Evolutionary conservation across 2,888 invertebrate genomes (phyloP).

Genomic region (Scotopteryx bipunctaria): DNA sequence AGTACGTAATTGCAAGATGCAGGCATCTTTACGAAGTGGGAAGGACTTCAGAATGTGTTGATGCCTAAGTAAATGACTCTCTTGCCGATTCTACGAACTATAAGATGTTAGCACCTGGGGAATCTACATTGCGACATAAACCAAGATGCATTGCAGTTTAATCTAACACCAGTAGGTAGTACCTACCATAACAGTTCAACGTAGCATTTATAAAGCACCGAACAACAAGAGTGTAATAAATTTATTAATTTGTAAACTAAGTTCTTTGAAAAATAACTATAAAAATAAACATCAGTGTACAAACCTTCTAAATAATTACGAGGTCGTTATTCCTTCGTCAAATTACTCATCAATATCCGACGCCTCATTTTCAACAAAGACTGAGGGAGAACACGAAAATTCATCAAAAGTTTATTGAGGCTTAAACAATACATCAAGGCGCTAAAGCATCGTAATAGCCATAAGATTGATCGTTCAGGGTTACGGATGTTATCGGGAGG

Average conservation of each 20-base stretch:
- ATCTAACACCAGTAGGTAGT: constrained; percentile 4
- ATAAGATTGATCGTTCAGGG: constrained; percentile 77
- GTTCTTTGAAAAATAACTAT: too few species aligned
- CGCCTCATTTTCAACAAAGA: constrained; percentile 74
- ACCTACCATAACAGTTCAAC: too few species aligned
- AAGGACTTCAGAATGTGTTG: constrained; percentile 2
- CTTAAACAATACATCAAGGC: constrained; percentile 82
- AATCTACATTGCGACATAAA: constrained; percentile 10
- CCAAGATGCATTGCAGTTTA: constrained; percentile 20
- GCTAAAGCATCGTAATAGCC: constrained; percentile 81
- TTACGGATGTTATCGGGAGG: constrained; percentile 68
- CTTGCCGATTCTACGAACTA: constrained; percentile 6
- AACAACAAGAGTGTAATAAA: too few species aligned
- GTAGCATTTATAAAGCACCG: too few species aligned
- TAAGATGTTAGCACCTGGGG: constrained; percentile 11
- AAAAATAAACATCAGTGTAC: constrained; percentile 23
- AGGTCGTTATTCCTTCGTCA: constrained; percentile 65
- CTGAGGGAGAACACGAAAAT: constrained; percentile 73
- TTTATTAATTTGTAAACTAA: too few species aligned
- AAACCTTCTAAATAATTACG: constrained; percentile 62
- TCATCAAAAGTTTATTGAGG: constrained; percentile 82
- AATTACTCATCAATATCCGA: constrained; percentile 78
- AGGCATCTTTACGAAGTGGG: background rate
- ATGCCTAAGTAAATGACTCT: constrained; percentile 10
- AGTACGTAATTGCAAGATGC: background rate